Conservation (phyloP, 1,140 invertebrate species). For the Bathynomus jamesi region DNA sequence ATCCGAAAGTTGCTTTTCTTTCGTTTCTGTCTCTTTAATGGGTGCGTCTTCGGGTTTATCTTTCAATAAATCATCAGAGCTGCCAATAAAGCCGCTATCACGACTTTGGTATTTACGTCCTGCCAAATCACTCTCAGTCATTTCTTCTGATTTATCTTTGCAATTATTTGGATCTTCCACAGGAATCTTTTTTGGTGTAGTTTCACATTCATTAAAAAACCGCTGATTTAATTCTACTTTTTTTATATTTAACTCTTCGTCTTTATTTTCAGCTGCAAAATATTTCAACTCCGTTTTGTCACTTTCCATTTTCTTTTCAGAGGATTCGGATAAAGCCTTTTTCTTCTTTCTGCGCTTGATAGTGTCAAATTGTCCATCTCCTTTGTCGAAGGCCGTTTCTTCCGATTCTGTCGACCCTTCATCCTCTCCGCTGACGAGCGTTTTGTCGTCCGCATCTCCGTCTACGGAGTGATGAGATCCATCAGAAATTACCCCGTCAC, state of each 20-base stretch:
- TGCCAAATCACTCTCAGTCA: conserved; percentile 21
- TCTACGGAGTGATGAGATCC: conserved; percentile 32
- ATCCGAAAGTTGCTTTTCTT: not conserved
- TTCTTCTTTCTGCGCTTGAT: conserved; percentile 72
- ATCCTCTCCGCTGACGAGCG: conserved; percentile 54
- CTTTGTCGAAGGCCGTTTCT: conserved; percentile 51
- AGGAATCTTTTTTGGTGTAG: conserved; percentile 17
- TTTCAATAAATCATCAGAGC: conserved; percentile 73
- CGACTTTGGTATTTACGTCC: conserved; percentile 58
- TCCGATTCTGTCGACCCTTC: conserved; percentile 61
- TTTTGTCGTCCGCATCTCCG: conserved; percentile 24
- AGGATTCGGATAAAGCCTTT: conserved; percentile 25
- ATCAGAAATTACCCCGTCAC: conserved; percentile 24
- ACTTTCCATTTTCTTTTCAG: conserved; percentile 34
- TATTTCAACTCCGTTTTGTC: conserved; percentile 35
- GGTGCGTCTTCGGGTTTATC: conserved; percentile 38
- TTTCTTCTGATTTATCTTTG: conserved; percentile 19
- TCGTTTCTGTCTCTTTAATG: not conserved
- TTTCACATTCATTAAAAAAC: conserved; percentile 20
- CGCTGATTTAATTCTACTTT: conserved; percentile 8
- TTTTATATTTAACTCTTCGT: conserved; percentile 21
- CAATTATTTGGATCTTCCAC: conserved; percentile 25
- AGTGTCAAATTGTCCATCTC: conserved; percentile 67
- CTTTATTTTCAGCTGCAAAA: conserved; percentile 25
- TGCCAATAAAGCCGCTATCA: conserved; percentile 78